Evolutionary conservation across 1,140 invertebrate species (phyloP).

Genomic region (Ceratina japonica): DNA sequence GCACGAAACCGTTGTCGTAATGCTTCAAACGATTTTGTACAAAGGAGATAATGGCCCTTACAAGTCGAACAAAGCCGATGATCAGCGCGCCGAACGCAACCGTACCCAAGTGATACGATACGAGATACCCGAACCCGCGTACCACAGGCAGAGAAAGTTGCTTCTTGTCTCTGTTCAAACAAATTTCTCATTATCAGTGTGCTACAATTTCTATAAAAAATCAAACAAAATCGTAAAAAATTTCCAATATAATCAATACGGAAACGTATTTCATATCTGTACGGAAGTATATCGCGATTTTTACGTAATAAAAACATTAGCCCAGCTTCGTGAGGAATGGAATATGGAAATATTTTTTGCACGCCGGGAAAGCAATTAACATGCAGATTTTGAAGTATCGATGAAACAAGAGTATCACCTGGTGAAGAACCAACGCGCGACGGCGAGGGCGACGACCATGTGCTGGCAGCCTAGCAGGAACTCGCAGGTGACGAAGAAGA

Average conservation of each 20-base stretch:
- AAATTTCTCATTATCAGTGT: not conserved
- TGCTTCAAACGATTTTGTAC: constrained; percentile 75
- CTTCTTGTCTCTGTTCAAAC: constrained; percentile 83
- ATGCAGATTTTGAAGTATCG: constrained; percentile 7
- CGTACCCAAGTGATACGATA: constrained; percentile 88
- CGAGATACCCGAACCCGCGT: constrained; percentile 80
- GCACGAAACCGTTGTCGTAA: constrained; percentile 73
- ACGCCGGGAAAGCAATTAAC: not conserved
- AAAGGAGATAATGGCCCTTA: constrained; percentile 80
- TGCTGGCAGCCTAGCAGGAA: constrained; percentile 89
- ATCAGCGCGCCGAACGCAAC: constrained; percentile 88
- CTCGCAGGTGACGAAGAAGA: constrained; percentile 86
- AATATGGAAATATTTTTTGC: constrained; percentile 1
- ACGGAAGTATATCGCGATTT: too few species aligned
- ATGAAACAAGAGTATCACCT: constrained; percentile 78
- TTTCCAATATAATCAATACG: not conserved
- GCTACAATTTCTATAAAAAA: not conserved
- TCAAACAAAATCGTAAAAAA: not conserved
- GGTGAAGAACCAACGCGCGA: constrained; percentile 88
- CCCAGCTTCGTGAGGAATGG: not conserved
- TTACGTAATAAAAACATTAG: not conserved
- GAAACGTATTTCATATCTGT: too few species aligned
- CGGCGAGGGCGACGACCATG: constrained; percentile 87
- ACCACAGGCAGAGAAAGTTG: constrained; percentile 81
- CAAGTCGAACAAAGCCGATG: constrained; percentile 85